These are phyloP conservation scores for Drosophila tanythrix DNA, from an alignment of 2,888 invertebrate genomes.

Conservation along the genomic window DNA sequence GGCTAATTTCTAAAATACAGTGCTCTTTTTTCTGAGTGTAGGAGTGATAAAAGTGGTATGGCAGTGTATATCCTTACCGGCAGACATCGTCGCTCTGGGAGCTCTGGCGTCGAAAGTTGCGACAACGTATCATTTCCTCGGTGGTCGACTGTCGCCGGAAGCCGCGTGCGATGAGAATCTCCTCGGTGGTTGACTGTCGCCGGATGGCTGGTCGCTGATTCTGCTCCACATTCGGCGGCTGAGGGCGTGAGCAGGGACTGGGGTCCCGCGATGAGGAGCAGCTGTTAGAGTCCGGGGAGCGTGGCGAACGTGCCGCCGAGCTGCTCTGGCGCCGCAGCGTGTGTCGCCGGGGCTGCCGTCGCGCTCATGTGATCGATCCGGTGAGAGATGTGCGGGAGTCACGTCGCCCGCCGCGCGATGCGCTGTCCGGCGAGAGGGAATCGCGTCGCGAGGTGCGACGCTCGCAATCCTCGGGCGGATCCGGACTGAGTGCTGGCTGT, in stretches of 20 bases:
- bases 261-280: constrained; percentile 93
- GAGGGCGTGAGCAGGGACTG: constrained; percentile 90
- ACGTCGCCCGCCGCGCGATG: constrained; percentile 88
- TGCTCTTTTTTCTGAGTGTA: background rate
- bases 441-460: constrained; percentile 91
- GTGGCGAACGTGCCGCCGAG: constrained; percentile 88
- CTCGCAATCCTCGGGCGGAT: constrained; percentile 89
- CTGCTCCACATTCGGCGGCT: constrained; percentile 86
- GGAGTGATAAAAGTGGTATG: background rate
- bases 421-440: constrained; percentile 95
- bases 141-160: constrained; percentile 96
- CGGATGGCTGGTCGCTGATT: constrained; percentile 91
- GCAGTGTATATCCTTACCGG: constrained; percentile 83
- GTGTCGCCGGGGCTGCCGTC: constrained; percentile 91
- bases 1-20: background rate
- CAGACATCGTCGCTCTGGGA: constrained; percentile 94
- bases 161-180: constrained; percentile 95
- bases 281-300: constrained; percentile 90
- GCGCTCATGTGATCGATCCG: constrained; percentile 92
- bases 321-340: constrained; percentile 92
- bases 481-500: constrained; percentile 93
- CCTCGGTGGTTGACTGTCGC: constrained; percentile 95
- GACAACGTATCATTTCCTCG: constrained; percentile 96
- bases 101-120: constrained; percentile 95
- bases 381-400: constrained; percentile 92